Percentiles rank a stretch among this genome's conserved stretches.
These are phyloP conservation scores for Philotrypesis tridentata DNA, from an alignment of 1,140 invertebrate genomes.

Conservation along the genomic window DNA sequence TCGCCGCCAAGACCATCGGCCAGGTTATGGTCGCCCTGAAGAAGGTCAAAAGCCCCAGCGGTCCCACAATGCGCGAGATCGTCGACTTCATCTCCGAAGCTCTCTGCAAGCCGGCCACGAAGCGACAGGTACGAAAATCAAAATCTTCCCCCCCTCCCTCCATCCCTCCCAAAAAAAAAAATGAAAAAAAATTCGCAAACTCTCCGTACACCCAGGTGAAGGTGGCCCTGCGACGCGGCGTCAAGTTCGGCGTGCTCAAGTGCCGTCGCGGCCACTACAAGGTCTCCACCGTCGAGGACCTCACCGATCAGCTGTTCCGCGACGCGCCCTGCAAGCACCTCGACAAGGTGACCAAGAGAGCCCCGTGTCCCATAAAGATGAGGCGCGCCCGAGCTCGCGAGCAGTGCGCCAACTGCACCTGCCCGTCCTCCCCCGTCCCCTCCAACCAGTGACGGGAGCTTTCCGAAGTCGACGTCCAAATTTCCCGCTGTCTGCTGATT, in stretches of 20 bases:
- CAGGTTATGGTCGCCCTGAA: slow-evolving; percentile 54
- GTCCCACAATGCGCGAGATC: slow-evolving; percentile 55
- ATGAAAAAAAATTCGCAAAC: too few species aligned
- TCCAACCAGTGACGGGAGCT: too few species aligned
- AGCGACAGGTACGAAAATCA: slow-evolving; percentile 28
- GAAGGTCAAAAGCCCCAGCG: slow-evolving; percentile 51
- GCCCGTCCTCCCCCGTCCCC: too few species aligned
- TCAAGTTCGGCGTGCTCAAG: slow-evolving; percentile 58
- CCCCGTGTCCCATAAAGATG: not conserved
- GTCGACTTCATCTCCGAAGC: slow-evolving; percentile 49
- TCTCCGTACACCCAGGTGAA: too few species aligned
- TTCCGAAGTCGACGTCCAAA: too few species aligned
- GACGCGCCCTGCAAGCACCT: not conserved
- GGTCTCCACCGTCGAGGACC: not conserved
- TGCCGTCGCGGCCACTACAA: slow-evolving; percentile 52
- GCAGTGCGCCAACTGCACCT: too few species aligned
- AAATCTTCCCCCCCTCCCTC: too few species aligned
- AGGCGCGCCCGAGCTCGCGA: not conserved
- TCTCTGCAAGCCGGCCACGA: slow-evolving; percentile 14
- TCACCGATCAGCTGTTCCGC: not conserved
- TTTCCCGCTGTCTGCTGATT: too few species aligned
- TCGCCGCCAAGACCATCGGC: slow-evolving; percentile 39
- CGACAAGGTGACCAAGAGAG: not conserved
- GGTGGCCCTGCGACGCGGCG: slow-evolving; percentile 52
- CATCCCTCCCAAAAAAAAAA: too few species aligned